These are phyloP conservation scores for Petrolisthes cinctipes DNA, from an alignment of 2,888 invertebrate species.

Conservation along the genomic window DNA sequence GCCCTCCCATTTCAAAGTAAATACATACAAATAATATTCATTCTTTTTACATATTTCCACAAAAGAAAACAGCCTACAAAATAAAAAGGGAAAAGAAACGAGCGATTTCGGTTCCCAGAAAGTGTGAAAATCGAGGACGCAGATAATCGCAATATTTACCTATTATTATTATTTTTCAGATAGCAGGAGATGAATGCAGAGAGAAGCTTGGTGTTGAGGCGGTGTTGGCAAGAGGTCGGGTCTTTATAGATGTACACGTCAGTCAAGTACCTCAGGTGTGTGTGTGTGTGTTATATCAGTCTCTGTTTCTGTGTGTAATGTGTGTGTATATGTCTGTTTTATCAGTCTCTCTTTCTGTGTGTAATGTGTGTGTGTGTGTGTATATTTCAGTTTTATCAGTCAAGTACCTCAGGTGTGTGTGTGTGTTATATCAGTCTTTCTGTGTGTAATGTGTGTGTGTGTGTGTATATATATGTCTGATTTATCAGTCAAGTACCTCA, in stretches of 20 bases:
- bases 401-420: background rate
- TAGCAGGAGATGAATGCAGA: background rate
- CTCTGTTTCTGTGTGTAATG: background rate
- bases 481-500: background rate
- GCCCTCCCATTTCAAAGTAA: too few species aligned
- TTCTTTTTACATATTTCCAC: too few species aligned
- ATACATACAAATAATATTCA: too few species aligned
- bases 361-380: too few species aligned
- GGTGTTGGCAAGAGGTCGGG: background rate
- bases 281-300: background rate
- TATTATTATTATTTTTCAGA: background rate
- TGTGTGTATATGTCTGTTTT: background rate
- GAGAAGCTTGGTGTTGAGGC: background rate
- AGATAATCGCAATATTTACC: too few species aligned
- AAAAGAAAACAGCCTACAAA: too few species aligned
- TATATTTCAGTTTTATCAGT: too few species aligned
- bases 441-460: background rate
- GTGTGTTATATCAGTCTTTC: background rate
- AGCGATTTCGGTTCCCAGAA: too few species aligned
- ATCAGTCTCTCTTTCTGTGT: too few species aligned
- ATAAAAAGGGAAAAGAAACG: too few species aligned
- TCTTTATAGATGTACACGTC: background rate
- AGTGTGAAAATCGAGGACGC: too few species aligned
- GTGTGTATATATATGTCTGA: too few species aligned
- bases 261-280: background rate